A percentile compares a stretch with the other conserved stretches of the same genome.
phyloP scores from a whole-genome alignment of 2,797 vertebrate genomes.

The Tenualosa thibaudeaui region DNA sequence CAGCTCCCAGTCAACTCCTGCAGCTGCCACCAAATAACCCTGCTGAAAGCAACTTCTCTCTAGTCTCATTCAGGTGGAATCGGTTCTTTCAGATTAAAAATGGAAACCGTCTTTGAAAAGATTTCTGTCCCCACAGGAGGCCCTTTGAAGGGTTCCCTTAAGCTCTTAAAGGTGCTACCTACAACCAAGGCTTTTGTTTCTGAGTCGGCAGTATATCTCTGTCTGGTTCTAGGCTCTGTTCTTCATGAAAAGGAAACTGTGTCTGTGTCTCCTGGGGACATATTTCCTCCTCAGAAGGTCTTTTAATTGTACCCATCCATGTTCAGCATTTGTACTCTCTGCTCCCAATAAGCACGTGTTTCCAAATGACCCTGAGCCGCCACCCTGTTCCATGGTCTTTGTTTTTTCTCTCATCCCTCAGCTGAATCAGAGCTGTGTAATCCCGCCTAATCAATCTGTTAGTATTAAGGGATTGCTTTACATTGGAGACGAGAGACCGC shows the following conservation, averaged over 20 bases:
- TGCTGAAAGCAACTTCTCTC: neutral
- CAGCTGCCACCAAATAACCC: neutral
- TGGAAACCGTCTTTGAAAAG: neutral
- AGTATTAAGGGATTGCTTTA: constrained; percentile 13
- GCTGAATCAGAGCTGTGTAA: neutral
- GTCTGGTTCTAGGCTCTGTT: neutral
- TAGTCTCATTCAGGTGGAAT: neutral
- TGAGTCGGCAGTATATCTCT: neutral
- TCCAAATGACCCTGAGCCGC: neutral
- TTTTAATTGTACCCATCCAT: neutral
- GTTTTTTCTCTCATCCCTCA: neutral
- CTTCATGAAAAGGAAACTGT: neutral
- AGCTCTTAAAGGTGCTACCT: constrained; percentile 9
- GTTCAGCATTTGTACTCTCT: neutral
- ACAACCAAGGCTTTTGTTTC: neutral
- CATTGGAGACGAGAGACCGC: neutral
- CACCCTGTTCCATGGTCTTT: neutral
- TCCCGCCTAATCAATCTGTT: constrained; percentile 18
- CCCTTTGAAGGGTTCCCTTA: neutral
- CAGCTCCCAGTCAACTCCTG: no score
- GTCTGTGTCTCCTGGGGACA: neutral
- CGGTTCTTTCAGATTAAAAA: neutral
- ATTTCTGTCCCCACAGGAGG: neutral
- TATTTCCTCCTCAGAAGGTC: neutral
- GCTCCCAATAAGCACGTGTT: neutral